Evolutionary conservation across 2,113 vertebrate genomes (phyloP).

Genomic region (Eupsittula cactorum): DNA sequence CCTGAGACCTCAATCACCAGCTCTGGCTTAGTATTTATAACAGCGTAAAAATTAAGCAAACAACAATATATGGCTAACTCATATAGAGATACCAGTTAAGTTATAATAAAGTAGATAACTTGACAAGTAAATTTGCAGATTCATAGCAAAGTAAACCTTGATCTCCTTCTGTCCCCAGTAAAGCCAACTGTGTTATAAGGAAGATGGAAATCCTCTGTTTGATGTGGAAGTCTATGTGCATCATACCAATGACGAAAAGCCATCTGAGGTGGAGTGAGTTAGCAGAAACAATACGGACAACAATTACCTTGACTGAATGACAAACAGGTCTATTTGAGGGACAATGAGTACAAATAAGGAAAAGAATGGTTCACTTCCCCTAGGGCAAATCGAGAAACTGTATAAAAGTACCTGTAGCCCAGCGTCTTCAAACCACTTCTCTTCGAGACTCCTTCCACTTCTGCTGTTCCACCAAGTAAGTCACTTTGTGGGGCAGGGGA

Average conservation of each 20-base stretch:
- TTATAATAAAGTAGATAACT: fast-evolving
- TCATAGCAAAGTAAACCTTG: neutral
- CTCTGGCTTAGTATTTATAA: neutral
- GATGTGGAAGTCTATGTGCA: neutral
- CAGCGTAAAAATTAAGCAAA: neutral
- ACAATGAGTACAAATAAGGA: neutral
- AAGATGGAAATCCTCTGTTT: neutral
- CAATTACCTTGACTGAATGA: neutral
- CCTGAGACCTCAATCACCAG: neutral
- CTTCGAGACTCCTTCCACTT: fast-evolving
- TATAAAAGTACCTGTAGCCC: neutral
- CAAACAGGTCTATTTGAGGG: neutral
- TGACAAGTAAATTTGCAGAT: neutral
- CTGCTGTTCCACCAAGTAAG: neutral
- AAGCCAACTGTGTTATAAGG: neutral
- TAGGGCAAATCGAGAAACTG: neutral
- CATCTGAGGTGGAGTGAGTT: neutral
- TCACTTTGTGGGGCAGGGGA: neutral
- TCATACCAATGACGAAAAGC: neutral
- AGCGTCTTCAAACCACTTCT: neutral
- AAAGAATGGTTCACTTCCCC: neutral
- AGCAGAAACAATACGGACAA: neutral
- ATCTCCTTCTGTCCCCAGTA: neutral
- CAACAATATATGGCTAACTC: too few species aligned
- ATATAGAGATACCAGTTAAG: fast-evolving